Base-by-base conservation (phyloP, 2,888 invertebrate species). In the Atherix ibis region DNA sequence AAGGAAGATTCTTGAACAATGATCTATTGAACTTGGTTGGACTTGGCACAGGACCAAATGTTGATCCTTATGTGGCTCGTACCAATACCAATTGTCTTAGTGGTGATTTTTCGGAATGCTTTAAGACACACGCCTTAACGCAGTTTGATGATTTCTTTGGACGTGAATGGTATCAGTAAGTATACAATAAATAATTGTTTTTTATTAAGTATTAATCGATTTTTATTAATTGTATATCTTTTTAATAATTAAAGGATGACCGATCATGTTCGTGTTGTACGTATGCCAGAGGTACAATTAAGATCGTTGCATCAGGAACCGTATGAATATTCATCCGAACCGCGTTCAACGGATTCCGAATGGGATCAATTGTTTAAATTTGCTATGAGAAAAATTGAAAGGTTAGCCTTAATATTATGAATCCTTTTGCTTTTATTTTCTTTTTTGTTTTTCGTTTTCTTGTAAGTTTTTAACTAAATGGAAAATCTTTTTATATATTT, bases 101-200 rank as follows among this genome's bases (percentile, higher is more conserved):
- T 40, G 84, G 84, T 4, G 83, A 85, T 53, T 61, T 85, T n/a
- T 77, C 82, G 1, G 83, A 84, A 51, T 85, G 84, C 52, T 84
- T 85, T 53, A 84, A 85, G 50, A 83, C 81, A 0, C 75, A 78
- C 43, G 83, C 84, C 0, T 55, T 85, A 32, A 66, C 68, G 35
- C 76, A 78, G 0, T 74, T 85, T 37, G 76, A 80, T 33, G 81
- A 82, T 35, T 82, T 85, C 56, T 83, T 85, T 50, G 70, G 71
- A 48, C 72, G 75, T 46, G 71, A 66, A 32, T 59, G 65, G 43
- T 72, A 72, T 46, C 37, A 47, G 62, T 62, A 48, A 49, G 53
- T 43, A 16, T 10, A 8, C 8, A n/a, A 12, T 27, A 10, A 14
- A 5, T 16, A 5, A 28, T 24, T 28, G 18, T 13, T 22, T 13